These are phyloP conservation scores for Gonatopus flavifemur DNA, from an alignment of 1,140 invertebrate genomes.

Conservation along the genomic window DNA sequence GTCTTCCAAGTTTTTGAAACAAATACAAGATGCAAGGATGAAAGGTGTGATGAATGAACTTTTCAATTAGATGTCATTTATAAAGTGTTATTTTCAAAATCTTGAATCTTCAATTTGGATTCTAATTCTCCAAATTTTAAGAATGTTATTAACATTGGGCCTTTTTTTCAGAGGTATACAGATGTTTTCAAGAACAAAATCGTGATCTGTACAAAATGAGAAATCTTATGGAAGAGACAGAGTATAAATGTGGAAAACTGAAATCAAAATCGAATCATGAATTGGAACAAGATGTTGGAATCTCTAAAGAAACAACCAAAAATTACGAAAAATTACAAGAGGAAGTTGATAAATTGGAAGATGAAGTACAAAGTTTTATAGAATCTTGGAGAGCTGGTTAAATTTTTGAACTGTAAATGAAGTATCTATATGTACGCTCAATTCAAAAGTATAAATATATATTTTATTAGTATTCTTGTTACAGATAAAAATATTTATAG, in stretches of 20 bases:
- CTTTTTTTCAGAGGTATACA: slow-evolving; percentile 39
- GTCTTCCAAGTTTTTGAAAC: slow-evolving; percentile 32
- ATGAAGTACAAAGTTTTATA: slow-evolving; percentile 40
- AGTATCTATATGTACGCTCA: background rate
- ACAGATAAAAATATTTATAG: too few relatives aligned
- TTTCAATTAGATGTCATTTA: slow-evolving; percentile 5
- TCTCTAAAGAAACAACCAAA: slow-evolving; percentile 4
- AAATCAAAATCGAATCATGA: background rate
- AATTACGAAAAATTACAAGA: slow-evolving; percentile 30
- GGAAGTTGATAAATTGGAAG: slow-evolving; percentile 40
- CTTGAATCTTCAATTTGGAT: too few relatives aligned
- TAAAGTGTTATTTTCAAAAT: background rate
- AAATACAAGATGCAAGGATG: slow-evolving; percentile 37
- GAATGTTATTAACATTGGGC: too few relatives aligned
- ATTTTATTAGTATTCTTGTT: too few relatives aligned
- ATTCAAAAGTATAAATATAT: too few relatives aligned
- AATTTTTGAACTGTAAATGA: background rate
- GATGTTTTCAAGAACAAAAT: slow-evolving; percentile 38
- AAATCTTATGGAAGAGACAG: slow-evolving; percentile 2
- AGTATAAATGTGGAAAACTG: background rate
- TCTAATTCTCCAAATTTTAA: too few relatives aligned
- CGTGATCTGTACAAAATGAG: slow-evolving; percentile 7
- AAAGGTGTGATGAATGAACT: slow-evolving; percentile 29
- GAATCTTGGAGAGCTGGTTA: slow-evolving; percentile 12
- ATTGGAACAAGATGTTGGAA: background rate